phyloP scores from a whole-genome alignment of 2,888 invertebrate species.

The Eupithecia pulchellata region DNA sequence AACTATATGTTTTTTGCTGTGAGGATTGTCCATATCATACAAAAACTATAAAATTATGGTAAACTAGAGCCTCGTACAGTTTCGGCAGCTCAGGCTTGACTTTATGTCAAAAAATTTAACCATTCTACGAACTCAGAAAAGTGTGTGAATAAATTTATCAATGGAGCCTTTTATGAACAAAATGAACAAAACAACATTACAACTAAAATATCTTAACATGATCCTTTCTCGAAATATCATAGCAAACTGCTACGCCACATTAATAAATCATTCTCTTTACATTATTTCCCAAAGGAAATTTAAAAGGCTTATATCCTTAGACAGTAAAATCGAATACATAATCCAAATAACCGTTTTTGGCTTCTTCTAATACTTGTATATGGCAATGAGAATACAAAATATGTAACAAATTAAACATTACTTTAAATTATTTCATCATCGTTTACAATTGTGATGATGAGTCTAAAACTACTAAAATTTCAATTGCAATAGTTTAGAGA shows the following conservation, averaged over 20 bases:
- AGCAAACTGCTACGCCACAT: not conserved
- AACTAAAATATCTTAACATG: conserved; percentile 17
- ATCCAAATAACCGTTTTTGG: not conserved
- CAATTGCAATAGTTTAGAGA: not conserved
- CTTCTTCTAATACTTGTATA: conserved; percentile 4
- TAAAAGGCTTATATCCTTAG: not conserved
- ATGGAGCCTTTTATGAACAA: not conserved
- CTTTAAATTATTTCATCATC: not conserved
- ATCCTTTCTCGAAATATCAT: not conserved
- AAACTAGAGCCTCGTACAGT: not conserved
- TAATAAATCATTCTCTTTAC: not conserved
- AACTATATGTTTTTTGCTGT: too few species aligned
- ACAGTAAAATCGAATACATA: not conserved
- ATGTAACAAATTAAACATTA: not conserved
- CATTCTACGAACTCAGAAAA: not conserved
- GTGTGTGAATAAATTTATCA: not conserved
- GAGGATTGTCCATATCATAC: too few species aligned
- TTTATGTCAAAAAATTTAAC: not conserved
- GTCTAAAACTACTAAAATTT: not conserved
- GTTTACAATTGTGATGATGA: not conserved
- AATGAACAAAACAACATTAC: conserved; percentile 9
- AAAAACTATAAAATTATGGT: not conserved
- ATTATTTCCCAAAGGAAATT: not conserved
- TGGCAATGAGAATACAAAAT: conserved; percentile 1
- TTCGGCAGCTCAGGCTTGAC: not conserved